phyloP scores from a whole-genome alignment of 2,888 invertebrate species.

The Drosophila conformis region DNA sequence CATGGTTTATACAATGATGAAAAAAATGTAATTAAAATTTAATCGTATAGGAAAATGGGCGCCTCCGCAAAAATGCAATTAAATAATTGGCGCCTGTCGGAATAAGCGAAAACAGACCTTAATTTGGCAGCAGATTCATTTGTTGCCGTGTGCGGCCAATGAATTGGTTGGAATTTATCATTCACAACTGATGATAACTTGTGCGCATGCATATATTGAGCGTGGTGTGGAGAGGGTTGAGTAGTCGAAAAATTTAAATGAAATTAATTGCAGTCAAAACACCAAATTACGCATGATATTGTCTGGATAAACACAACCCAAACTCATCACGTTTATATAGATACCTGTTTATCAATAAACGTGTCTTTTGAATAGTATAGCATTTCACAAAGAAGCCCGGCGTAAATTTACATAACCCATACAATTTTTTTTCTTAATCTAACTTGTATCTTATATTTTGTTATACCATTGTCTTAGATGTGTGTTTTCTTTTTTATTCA shows the following conservation, averaged over 20 bases:
- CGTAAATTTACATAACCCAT: conserved; percentile 39
- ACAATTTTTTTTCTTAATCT: conserved; percentile 17
- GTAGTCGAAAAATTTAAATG: conserved; percentile 29
- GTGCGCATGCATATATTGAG: not conserved
- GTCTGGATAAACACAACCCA: conserved; percentile 18
- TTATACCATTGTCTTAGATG: conserved; percentile 13
- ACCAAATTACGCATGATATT: conserved; percentile 72
- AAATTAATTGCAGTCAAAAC: conserved; percentile 68
- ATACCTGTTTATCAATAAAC: not conserved
- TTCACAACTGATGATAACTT: conserved; percentile 35
- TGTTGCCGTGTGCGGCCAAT: conserved; percentile 22
- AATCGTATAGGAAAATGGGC: conserved; percentile 34
- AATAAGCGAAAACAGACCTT: not conserved
- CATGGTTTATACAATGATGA: not conserved
- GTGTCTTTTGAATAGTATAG: conserved; percentile 3
- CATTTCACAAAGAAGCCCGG: conserved; percentile 23
- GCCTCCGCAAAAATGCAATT: conserved; percentile 56
- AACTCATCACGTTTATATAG: conserved; percentile 12
- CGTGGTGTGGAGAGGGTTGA: not conserved
- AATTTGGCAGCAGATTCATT: conserved; percentile 16
- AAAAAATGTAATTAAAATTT: not conserved
- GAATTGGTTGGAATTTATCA: conserved; percentile 50
- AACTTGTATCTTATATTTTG: conserved; percentile 10
- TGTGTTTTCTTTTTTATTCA: not conserved
- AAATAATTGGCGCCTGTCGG: conserved; percentile 26